Evolutionary conservation across 2,797 vertebrate species (phyloP).

Genomic region (Sphenopsis melanotis): DNA sequence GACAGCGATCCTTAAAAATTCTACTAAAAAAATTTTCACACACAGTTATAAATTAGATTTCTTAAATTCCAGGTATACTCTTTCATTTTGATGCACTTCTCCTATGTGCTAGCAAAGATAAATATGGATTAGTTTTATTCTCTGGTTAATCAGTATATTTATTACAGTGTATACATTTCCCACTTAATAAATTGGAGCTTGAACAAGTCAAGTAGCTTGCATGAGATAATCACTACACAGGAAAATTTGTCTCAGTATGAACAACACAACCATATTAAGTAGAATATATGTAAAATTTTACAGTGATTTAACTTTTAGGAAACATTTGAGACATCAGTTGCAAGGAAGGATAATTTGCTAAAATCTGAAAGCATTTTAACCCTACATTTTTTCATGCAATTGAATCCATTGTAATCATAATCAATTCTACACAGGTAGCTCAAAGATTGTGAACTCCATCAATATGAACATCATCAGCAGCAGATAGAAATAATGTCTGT

Average conservation of each 20-base stretch:
- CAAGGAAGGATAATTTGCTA: not conserved
- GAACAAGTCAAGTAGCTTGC: not conserved
- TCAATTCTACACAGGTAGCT: not conserved
- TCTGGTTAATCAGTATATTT: not conserved
- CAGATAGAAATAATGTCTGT: not conserved
- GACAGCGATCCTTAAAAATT: not conserved
- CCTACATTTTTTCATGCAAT: not conserved
- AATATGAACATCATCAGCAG: not conserved
- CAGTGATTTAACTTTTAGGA: not conserved
- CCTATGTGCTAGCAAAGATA: not conserved
- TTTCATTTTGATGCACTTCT: not conserved
- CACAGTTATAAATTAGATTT: not conserved
- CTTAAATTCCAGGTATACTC: not conserved
- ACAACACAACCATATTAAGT: not conserved
- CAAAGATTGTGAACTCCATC: not conserved
- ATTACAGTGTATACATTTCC: not conserved
- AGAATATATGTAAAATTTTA: not conserved
- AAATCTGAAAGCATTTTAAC: not conserved
- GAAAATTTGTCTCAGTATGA: not conserved
- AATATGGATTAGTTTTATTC: not conserved
- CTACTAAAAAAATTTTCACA: not conserved
- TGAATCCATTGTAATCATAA: not conserved
- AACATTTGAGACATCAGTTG: not conserved
- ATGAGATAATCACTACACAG: not conserved
- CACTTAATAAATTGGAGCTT: not conserved